A percentile compares a stretch with the other conserved stretches of the same genome.
Evolutionary conservation across 2,113 vertebrate species (phyloP).

Genomic region (human (Homo sapiens)): DNA sequence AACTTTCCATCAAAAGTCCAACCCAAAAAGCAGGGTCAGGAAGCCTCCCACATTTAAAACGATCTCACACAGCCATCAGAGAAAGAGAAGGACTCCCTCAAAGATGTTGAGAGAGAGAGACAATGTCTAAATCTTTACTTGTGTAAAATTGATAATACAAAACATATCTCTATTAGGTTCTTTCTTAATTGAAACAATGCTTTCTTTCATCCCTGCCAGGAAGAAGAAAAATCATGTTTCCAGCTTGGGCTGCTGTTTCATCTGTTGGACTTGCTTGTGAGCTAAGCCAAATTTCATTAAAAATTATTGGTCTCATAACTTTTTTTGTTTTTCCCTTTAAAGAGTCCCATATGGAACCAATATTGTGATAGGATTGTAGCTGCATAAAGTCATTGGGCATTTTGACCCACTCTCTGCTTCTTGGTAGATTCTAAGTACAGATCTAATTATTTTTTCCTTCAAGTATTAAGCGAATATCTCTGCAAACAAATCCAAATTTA

Average conservation of each 20-base stretch:
- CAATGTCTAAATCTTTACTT: conserved; percentile 57
- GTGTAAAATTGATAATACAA: conserved; percentile 78
- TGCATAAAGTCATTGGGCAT: conserved; percentile 7
- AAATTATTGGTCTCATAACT: conserved; percentile 86
- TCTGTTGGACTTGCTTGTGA: conserved; percentile 80
- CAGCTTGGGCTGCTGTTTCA: conserved; percentile 75
- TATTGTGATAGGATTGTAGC: conserved; percentile 66
- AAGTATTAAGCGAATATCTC: neutral
- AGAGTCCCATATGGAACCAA: conserved; percentile 82
- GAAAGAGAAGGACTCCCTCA: neutral
- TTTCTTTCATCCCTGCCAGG: conserved; percentile 75
- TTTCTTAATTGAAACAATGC: conserved; percentile 76
- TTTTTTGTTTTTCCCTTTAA: conserved; percentile 72
- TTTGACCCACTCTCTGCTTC: neutral
- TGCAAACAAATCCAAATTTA: neutral
- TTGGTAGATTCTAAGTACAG: neutral
- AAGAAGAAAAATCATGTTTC: conserved; percentile 69
- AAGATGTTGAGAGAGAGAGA: neutral
- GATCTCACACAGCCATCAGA: neutral
- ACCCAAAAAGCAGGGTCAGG: neutral
- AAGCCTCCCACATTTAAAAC: neutral
- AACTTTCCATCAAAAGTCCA: conserved; percentile 10
- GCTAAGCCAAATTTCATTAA: conserved; percentile 86
- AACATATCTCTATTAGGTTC: conserved; percentile 79
- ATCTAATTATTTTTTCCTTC: neutral